Base-by-base conservation (phyloP, 2,797 vertebrate species). In the Poeciliopsis gracilis region DNA sequence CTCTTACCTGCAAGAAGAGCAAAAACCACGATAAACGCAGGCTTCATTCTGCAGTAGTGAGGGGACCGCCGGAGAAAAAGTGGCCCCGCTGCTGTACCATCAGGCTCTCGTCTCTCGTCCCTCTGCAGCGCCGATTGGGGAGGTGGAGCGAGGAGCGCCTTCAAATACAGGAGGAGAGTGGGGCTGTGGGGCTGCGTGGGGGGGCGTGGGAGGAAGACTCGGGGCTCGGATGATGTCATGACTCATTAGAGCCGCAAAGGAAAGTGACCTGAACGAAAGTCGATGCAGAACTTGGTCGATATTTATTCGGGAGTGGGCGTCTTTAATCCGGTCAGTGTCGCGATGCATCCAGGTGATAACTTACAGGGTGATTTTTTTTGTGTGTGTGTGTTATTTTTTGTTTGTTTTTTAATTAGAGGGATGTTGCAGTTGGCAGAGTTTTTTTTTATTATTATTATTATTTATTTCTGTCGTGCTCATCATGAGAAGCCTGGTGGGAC, bases 1-100 rank as follows among this genome's bases (percentile, higher is more conserved):
- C 43, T 45, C 38, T 51, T 84, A 96, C 96, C 95, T 88, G 90
- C 79, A 38, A 93, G n/a, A 41, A 95, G 71, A 79, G 74, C 89
- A 36, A 81, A 80, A 16, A 84, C 83, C 47, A 94, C 38, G 0
- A 94, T 43, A 3, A 90, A 72, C 43, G 88, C 0, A 10, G 92
- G 89, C 79, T 91, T 95, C 96, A 96, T 96, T 46, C 67, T 90
- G 82, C 61, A 72, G 23, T 47, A 41, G 20, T n/a, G 47, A 8
- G n/a, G 33, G 74, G 75, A 75, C 8, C 74, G 83, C 86, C 82
- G 1, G 49, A 45, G 72, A 53, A 25, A 77, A 72, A n/a, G 23
- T 49, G 57, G 28, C 5, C 25, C 79, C 72, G 61, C 75, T 55
- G 77, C 75, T 55, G 77, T 9, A 51, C 13, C 41, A 76, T 13